Conservation (phyloP, 2,113 vertebrate species). For the Solea senegalensis region DNA sequence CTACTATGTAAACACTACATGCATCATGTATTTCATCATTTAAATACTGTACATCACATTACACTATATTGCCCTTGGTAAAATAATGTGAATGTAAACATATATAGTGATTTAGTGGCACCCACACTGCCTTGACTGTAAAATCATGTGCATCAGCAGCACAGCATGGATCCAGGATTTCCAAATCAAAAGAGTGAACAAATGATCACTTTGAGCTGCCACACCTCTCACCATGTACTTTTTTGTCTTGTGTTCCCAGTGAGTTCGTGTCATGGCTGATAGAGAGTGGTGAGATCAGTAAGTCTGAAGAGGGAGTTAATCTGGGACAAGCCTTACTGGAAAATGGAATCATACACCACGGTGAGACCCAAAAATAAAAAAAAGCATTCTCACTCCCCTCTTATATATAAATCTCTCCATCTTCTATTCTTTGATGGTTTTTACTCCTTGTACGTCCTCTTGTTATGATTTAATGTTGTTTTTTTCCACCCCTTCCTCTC, state of each 20-base stretch:
- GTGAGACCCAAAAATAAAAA: slow-evolving; percentile 78
- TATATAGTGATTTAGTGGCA: not conserved
- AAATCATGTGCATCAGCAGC: not conserved
- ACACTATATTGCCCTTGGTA: too few relatives aligned
- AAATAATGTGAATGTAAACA: not conserved
- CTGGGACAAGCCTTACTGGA: slow-evolving; percentile 96
- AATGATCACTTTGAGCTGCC: not conserved
- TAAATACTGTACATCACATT: too few relatives aligned
- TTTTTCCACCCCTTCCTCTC: not conserved
- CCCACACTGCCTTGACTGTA: not conserved
- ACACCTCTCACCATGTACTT: not conserved
- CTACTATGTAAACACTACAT: too few relatives aligned
- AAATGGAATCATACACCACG: slow-evolving; percentile 98
- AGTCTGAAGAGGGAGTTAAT: slow-evolving; percentile 96
- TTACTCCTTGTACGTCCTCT: not conserved
- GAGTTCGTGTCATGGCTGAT: slow-evolving; percentile 98
- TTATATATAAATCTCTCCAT: not conserved
- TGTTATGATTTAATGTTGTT: not conserved
- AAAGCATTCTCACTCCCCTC: not conserved
- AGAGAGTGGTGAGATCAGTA: slow-evolving; percentile 97
- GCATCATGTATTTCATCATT: too few relatives aligned
- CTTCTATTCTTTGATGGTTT: not conserved
- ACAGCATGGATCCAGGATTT: not conserved
- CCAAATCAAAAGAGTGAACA: not conserved
- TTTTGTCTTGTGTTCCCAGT: slow-evolving; percentile 77